Base-by-base conservation (phyloP, 2,113 vertebrate genomes). In the Pionites leucogaster region DNA sequence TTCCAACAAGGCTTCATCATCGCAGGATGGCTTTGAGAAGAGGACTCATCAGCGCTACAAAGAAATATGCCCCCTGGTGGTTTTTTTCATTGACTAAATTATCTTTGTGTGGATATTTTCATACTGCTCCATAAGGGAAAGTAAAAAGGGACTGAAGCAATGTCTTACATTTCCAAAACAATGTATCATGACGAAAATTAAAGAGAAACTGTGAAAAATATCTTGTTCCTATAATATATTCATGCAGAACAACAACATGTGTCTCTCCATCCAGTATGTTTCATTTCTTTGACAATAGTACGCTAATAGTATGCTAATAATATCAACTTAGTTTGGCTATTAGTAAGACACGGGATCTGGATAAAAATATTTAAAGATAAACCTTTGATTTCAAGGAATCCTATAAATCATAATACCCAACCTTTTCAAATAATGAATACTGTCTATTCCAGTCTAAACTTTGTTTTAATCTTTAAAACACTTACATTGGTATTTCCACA, bases 401-500 rank as follows among this genome's bases (percentile, higher is more conserved):
- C 59, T 95, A 96, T 95, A 93, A 97, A 97, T 96, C 85, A 94
- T 53, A 83, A 70, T 53, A 76, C 67, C 95, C 82, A 96, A 91
- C 46, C 57, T 96, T 97, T 95, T 95, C 83, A 93, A 90, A 90
- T 50, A 79, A 70, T 76, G 63, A 94, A 97, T 90, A 93, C 27
- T 81, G 85, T 82, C 80, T 82, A 27, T 92, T 79, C 83, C 79
- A 80, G 76, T 96, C 93, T 55, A 88, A 97, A 92, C 86, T 82
- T 91, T 92, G 64, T 91, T 86, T 97, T 95, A 92, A 94, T 96
- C 44, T 96, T 97, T 91, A 92, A 92, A 96, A 92, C 37, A 76
- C 75, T 95, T 90, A 67, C 87, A 79, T 81, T 80, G 67, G 52
- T 77, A 31, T 89, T 97, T 76, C 80, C 39, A 41, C 42, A 96